Base-by-base conservation (phyloP, 2,113 vertebrate species). In the Chloropsis cyanopogon region DNA sequence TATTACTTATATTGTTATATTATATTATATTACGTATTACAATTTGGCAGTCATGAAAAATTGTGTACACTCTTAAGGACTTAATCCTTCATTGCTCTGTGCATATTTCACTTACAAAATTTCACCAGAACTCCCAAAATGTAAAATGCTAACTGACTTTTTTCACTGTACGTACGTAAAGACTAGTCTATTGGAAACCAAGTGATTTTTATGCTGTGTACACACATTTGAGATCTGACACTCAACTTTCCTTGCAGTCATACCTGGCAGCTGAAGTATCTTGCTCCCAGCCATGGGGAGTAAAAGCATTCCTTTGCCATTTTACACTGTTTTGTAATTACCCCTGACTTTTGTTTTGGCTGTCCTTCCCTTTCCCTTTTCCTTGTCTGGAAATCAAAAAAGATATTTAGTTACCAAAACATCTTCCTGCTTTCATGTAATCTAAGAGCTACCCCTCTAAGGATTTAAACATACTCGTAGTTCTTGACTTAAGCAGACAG, bases 381-480 rank as follows among this genome's bases (percentile, higher is more conserved):
- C 6, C 21, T 29, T 28, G 37, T 14, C 23, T 82, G 37, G 15
- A 82, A 68, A 64, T 28, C 9, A 57, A 24, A 57, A 12, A 50
- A 4, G 4, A 3, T 39, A 35, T 61, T 63, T 82, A 72, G 37
- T 33, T 31, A 46, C 2, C 11, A 81, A 72, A 41, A 26, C 12
- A 13, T 71, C 28, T 64, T 82, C 28, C 50, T 61, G 8, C 5
- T 79, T 88, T 42, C 54, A 44, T 2, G 1, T 19, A 56, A 60
- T n/a, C 31, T 33, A 82, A 61, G 12, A 69, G 13, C 22, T 86
- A 37, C 6, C 10, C 4, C 23, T 37, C 16, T 54, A 71, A 61
- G n/a, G 10, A 14, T 50, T 63, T 68, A 70, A 80, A 50, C 21
- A 47, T 4, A 12, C 3, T 65, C 1, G 0, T 11, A 47, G 41